A percentile compares a stretch with the other conserved stretches of the same genome.
Conservation (phyloP, 2,888 invertebrate species). For the Drepana falcataria region DNA sequence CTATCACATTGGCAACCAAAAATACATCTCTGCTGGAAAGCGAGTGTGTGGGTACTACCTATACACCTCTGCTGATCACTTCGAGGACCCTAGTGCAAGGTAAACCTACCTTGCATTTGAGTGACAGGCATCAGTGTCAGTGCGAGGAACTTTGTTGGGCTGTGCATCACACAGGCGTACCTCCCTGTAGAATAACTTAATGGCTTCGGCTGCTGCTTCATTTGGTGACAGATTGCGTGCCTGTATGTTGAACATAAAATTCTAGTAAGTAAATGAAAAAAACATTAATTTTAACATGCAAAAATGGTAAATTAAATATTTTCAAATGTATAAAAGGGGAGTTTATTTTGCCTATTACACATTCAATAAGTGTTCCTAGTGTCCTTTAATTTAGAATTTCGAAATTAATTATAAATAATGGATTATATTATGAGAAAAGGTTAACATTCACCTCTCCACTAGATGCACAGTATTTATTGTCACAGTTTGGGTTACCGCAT, state of each 20-base stretch:
- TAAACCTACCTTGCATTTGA: constrained; percentile 52
- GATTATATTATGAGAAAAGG: not conserved
- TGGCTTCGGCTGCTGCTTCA: constrained; percentile 93
- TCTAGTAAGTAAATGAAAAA: no score
- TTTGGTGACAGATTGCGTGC: constrained; percentile 87
- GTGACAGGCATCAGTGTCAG: constrained; percentile 63
- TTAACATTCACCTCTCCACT: constrained; percentile 84
- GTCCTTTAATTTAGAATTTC: no score
- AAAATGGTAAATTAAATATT: no score
- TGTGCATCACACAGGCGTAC: constrained; percentile 89
- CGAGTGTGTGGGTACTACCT: no score
- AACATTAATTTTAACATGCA: no score
- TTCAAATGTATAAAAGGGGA: no score
- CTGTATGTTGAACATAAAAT: constrained; percentile 41
- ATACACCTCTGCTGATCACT: no score
- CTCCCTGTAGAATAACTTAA: constrained; percentile 91
- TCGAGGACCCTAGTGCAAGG: not conserved
- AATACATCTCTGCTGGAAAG: no score
- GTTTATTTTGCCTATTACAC: no score
- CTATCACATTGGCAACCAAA: no score
- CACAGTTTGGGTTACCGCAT: constrained; percentile 92
- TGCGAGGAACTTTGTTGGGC: constrained; percentile 84
- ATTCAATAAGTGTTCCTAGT: no score
- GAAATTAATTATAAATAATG: not conserved
- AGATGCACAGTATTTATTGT: constrained; percentile 93